A percentile compares a stretch with the other conserved stretches of the same genome.
These are phyloP conservation scores for Ectobius pallidus DNA, from an alignment of 2,888 invertebrate species.

Conservation along the genomic window DNA sequence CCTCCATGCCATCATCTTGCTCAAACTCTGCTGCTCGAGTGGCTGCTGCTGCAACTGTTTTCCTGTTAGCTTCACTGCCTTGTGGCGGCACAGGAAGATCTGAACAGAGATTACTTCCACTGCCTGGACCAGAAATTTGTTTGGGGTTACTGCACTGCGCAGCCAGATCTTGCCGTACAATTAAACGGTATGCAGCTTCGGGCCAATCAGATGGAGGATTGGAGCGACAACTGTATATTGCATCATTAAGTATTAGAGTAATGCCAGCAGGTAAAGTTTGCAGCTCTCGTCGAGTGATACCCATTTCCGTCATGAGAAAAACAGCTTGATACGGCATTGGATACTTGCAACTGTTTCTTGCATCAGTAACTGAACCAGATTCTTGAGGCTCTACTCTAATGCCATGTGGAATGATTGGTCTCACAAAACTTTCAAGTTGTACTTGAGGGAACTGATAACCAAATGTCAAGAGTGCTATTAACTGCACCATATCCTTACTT, in stretches of 20 bases:
- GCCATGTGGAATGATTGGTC: constrained; percentile 52
- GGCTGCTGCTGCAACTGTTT: constrained; percentile 53
- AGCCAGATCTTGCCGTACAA: constrained; percentile 75
- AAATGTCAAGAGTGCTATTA: constrained; percentile 46
- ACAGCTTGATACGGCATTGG: constrained; percentile 56
- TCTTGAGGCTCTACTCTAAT: constrained; percentile 52
- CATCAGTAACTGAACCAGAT: constrained; percentile 26
- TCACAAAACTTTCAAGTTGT: constrained; percentile 50
- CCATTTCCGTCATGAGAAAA: constrained; percentile 61
- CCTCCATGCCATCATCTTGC: constrained; percentile 70
- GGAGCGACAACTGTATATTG: constrained; percentile 71
- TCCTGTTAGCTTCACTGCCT: constrained; percentile 7
- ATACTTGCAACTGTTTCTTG: constrained; percentile 21
- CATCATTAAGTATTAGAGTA: constrained; percentile 70
- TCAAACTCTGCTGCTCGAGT: constrained; percentile 50
- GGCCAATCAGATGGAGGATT: constrained; percentile 78
- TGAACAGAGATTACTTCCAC: neutral
- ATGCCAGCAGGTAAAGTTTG: constrained; percentile 74
- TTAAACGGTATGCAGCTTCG: constrained; percentile 69
- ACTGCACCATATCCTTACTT: constrained; percentile 65
- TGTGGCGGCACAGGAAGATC: neutral
- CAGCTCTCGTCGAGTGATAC: constrained; percentile 70
- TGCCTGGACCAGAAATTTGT: neutral
- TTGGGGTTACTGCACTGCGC: constrained; percentile 47
- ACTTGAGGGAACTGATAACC: constrained; percentile 46